Conservation (phyloP, 1,140 invertebrate species). For the Psix sp. region DNA sequence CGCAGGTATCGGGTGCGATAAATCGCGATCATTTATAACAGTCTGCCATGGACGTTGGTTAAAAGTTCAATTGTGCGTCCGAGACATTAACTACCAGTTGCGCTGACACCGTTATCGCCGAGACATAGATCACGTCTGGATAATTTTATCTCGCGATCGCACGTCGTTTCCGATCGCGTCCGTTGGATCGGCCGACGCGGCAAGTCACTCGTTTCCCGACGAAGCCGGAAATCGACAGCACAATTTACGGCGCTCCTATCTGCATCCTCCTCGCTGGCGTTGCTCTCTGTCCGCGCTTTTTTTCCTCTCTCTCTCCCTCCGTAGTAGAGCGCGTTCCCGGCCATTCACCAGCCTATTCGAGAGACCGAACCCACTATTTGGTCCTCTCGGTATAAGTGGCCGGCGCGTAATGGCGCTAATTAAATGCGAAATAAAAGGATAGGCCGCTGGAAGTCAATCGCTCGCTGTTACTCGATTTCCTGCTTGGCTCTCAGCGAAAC, state of each 20-base stretch:
- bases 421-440: slow-evolving; percentile 67
- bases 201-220: slow-evolving; percentile 49
- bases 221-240: slow-evolving; percentile 52
- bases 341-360: slow-evolving; percentile 52
- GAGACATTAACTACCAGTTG: slow-evolving; percentile 52
- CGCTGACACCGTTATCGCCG: slow-evolving; percentile 33
- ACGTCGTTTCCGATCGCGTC: slow-evolving; percentile 35
- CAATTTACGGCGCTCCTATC: slow-evolving; percentile 46
- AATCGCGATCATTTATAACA: slow-evolving; percentile 44
- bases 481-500: slow-evolving; percentile 41
- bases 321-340: slow-evolving; percentile 33
- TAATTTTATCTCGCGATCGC: slow-evolving; percentile 45
- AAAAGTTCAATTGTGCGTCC: slow-evolving; percentile 57
- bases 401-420: slow-evolving; percentile 63
- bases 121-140: slow-evolving; percentile 53
- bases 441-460: slow-evolving; percentile 56
- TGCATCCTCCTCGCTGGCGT: neutral
- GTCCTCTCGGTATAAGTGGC: slow-evolving; percentile 38
- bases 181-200: no score
- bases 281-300: neutral
- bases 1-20: slow-evolving; percentile 14
- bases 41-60: slow-evolving; percentile 44
- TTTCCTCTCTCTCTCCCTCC: neutral
- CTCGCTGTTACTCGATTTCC: slow-evolving; percentile 59
- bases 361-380: slow-evolving; percentile 56